Conservation (phyloP, 2,797 vertebrate species). For the Tragopan temminckii region DNA sequence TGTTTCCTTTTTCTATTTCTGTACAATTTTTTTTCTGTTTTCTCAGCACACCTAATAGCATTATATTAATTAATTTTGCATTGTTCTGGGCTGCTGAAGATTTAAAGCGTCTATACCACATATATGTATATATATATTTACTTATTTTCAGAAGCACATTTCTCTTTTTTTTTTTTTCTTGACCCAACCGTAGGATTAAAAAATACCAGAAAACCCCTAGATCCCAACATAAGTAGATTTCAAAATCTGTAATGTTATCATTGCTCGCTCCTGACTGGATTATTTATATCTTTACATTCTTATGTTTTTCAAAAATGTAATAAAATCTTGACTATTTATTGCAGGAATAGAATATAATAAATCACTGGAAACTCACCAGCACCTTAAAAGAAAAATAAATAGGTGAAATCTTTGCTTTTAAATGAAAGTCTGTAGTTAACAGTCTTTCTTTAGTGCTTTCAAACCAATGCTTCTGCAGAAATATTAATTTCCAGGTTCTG, state of each 20-base stretch:
- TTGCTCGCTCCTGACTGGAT: neutral
- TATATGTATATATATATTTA: neutral
- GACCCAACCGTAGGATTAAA: neutral
- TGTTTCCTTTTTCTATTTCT: neutral
- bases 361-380: neutral
- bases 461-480: slow-evolving; percentile 3
- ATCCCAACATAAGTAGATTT: neutral
- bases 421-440: neutral
- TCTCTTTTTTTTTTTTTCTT: neutral
- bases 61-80: neutral
- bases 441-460: neutral
- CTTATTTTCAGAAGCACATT: neutral
- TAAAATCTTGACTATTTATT: neutral
- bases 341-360: neutral
- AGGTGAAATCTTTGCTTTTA: neutral
- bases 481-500: neutral
- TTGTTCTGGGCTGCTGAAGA: neutral
- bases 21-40: neutral
- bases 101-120: neutral
- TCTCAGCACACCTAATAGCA: neutral
- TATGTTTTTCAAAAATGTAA: neutral
- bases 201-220: neutral
- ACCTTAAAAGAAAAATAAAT: neutral
- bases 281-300: neutral
- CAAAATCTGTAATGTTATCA: neutral